phyloP scores from a whole-genome alignment of 1,140 invertebrate species.

The Neoseiulus cucumeris region DNA sequence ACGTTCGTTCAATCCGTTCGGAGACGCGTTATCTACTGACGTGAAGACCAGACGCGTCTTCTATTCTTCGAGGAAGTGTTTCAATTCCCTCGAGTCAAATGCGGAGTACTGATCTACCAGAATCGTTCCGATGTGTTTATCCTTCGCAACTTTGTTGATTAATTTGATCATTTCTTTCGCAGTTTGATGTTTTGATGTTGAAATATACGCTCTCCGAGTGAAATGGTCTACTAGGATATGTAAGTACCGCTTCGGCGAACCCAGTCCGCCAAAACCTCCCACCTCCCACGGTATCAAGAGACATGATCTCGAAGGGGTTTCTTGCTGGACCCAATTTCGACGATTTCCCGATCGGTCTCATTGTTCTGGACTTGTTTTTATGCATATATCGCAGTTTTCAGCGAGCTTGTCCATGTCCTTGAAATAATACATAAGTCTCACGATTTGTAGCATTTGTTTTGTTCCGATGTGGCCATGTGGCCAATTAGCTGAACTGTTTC shows the following conservation, averaged over 20 bases:
- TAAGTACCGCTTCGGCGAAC: neutral
- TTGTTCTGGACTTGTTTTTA: neutral
- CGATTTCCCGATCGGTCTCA: neutral
- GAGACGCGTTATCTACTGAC: neutral
- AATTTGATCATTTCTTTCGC: constrained; percentile 11
- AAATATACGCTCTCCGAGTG: neutral
- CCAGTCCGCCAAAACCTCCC: neutral
- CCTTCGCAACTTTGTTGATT: neutral
- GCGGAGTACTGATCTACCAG: constrained; percentile 6
- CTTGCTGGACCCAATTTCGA: neutral
- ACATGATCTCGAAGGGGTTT: constrained; percentile 11
- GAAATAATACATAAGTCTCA: too few species aligned
- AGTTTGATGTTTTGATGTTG: constrained; percentile 1
- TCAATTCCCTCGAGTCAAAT: neutral
- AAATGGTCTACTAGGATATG: constrained; percentile 12
- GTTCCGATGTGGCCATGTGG: too few species aligned
- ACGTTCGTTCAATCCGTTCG: constrained; percentile 13
- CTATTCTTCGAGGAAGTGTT: neutral
- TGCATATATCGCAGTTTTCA: neutral
- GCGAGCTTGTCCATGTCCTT: neutral
- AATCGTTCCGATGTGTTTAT: neutral
- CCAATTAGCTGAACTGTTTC: too few species aligned
- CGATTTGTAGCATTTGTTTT: too few species aligned
- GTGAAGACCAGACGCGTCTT: constrained; percentile 4
- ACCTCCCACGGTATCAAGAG: constrained; percentile 14